These are phyloP conservation scores for Lepetodrilus schrolli DNA, from an alignment of 2,888 invertebrate species.

Conservation along the genomic window DNA sequence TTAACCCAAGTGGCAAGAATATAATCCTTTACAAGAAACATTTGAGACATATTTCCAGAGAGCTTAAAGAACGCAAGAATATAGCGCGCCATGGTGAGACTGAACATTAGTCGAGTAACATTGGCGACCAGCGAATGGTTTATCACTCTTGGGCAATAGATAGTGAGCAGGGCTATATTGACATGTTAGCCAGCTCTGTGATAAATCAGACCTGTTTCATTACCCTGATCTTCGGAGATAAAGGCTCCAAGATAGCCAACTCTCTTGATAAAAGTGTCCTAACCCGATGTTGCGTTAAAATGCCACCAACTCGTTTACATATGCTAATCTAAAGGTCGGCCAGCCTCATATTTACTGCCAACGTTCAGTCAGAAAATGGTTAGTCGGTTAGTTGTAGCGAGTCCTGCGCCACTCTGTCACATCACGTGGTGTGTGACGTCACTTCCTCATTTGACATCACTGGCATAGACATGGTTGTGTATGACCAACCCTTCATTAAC, in stretches of 20 bases:
- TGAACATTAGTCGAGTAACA: background rate
- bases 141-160: conserved; percentile 26
- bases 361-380: too few species aligned
- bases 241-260: conserved; percentile 8
- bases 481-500: too few species aligned
- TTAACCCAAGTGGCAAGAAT: too few species aligned
- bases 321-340: background rate
- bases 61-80: conserved; percentile 1
- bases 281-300: too few species aligned
- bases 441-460: too few species aligned
- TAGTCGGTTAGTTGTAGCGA: too few species aligned
- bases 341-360: too few species aligned
- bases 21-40: too few species aligned
- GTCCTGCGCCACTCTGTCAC: too few species aligned
- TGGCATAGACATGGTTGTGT: too few species aligned
- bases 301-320: too few species aligned
- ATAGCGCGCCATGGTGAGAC: conserved; percentile 2
- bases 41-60: conserved; percentile 14
- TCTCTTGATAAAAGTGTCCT: conserved; percentile 15
- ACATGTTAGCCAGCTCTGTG: conserved; percentile 1
- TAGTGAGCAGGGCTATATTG: conserved; percentile 24
- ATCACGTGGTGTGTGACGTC: background rate
- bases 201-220: conserved; percentile 25
- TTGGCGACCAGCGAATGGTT: background rate
- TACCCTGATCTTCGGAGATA: conserved; percentile 12